A percentile compares a stretch with the other conserved stretches of the same genome.
Evolutionary conservation across 2,113 vertebrate species (phyloP).

Genomic region (Chaetorhynchus papuensis): DNA sequence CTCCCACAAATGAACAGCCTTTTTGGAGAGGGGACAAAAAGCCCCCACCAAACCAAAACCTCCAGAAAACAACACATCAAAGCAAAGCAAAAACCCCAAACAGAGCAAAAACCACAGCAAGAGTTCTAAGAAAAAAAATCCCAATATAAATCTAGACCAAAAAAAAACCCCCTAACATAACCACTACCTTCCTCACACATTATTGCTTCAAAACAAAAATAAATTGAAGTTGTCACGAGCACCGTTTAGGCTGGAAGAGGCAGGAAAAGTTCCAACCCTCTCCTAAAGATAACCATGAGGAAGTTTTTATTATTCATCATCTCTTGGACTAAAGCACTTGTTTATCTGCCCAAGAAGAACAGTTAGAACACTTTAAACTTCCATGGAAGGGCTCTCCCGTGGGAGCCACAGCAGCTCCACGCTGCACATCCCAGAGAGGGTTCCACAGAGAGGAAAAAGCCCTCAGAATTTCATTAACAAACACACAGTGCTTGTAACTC

Average conservation of each 20-base stretch:
- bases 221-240: neutral
- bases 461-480: neutral
- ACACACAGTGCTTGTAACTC: neutral
- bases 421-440: accelerated
- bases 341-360: neutral
- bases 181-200: neutral
- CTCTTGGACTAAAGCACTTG: neutral
- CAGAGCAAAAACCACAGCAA: neutral
- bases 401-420: neutral
- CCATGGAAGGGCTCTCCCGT: accelerated
- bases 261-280: neutral
- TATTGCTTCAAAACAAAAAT: neutral
- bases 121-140: neutral
- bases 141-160: neutral
- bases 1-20: neutral
- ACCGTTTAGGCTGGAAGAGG: neutral
- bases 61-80: neutral
- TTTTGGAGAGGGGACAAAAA: neutral
- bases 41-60: neutral
- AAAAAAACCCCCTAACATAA: neutral
- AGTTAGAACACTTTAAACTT: neutral
- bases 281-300: neutral
- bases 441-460: accelerated
- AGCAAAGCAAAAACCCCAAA: neutral
- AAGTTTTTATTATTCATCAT: neutral